Evolutionary conservation across 2,113 vertebrate species (phyloP), one percentile per base, ranked within the genome.

Genomic region (Varanus komodoensis): DNA sequence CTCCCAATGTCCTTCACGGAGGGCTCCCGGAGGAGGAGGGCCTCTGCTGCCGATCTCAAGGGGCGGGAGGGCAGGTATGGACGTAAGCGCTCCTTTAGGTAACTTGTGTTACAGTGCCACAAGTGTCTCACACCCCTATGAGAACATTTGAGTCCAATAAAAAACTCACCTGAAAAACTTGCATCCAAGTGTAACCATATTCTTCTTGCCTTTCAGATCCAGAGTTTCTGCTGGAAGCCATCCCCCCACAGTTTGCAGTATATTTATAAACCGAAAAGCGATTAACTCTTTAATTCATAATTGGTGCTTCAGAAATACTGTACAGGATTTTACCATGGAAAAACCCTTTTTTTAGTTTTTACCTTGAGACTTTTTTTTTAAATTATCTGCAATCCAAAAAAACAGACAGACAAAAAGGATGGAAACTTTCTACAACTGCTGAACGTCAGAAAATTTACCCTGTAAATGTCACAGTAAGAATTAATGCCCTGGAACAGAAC

Each of bases 261-360:
- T 96, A 92, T 89, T 79, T 91, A 91, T 94, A 95, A 94, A 93
- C 81, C 91, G 79, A 92, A 77, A 86, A 92, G 93, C 89, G 95
- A 96, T 95, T 95, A 93, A 92, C 93, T 95, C 94, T 95, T 94
- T 93, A 93, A 96, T 97, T 96, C 96, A 96, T 96, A 97, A 95
- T 96, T 98, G 99, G 98, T 99, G 98, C 98, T 99, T 97, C 97
- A 98, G 57, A 71, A 97, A 97, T 97, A 98, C 97, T 98, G 98
- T 98, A 98, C 98, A 99, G 96, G 93, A 96, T 98, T 98, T 99
- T 98, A 98, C 97, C 97, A 97, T 97, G 95, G 95, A 97, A 96
- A 94, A 97, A 97, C 97, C 96, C 96, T 97, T 97, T 98, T 96
- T 97, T 97, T 96, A 98, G 95, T 97, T 97, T 97, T 97, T 97